Base-by-base conservation (phyloP, 2,797 vertebrate species). In the Phoeniculus purpureus region DNA sequence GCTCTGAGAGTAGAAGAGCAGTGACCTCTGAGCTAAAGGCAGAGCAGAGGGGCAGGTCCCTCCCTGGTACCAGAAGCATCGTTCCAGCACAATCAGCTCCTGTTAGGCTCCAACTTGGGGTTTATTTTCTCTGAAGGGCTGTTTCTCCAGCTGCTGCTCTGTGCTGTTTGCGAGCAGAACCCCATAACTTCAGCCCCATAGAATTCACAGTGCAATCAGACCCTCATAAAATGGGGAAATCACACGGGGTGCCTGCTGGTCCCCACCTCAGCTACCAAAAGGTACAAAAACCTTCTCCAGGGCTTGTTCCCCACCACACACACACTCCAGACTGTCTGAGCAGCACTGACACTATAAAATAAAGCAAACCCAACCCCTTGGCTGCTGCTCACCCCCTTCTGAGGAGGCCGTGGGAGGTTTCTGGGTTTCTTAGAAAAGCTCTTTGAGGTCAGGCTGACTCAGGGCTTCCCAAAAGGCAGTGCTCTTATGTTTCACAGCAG, bases 401-500 rank as follows among this genome's bases (percentile, higher is more conserved):
- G 1, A 0, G 50, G 68, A 43, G 4, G 65, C 23, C 0, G 1
- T 25, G 86, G 56, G 78, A 92, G 92, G 86, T 79, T 92, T 80
- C 83, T 79, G 77, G 12, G 51, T 37, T 81, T 73, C 66, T 81
- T 60, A 31, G 56, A 5, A 60, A 51, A 81, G 81, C 60, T 40
- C 1, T 70, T 82, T 74, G 79, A 90, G 92, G 89, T 87, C 92
- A 73, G 90, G 86, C 68, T 94, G 93, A 88, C 81, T 93, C 62
- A 78, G 58, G 54, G 61, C 45, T 75, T 71, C 94, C 86, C 81
- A 54, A 89, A 90, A 82, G 37, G 58, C 81, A 51, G 14, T 5
- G 2, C 25, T 48, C 17, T 10, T 34, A 40, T 22, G 75, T 61
- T 67, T 68, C 27, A 1, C 52, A 52, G 83, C 93, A 21, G 61